Evolutionary conservation across 2,888 invertebrate species (phyloP).

Genomic region (Leptopilina syphax): DNA sequence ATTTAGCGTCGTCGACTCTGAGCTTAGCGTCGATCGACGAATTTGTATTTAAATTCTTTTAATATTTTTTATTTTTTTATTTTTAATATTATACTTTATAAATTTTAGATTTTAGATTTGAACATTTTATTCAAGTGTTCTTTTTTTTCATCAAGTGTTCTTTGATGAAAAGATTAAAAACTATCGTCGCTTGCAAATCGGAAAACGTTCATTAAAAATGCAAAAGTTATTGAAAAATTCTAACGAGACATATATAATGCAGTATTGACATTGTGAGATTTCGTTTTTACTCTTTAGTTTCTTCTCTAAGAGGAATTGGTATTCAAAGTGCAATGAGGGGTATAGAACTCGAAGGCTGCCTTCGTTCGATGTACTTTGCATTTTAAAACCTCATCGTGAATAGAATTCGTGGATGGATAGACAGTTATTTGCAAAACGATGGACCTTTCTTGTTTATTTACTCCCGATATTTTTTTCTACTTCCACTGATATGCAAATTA

Average conservation of each 20-base stretch:
- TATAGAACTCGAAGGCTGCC: slow-evolving; percentile 60
- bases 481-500: not conserved
- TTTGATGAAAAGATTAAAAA: too few relatives aligned
- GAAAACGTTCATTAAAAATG: not conserved
- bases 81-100: too few relatives aligned
- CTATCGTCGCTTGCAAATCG: too few relatives aligned
- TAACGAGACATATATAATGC: not conserved
- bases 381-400: slow-evolving; percentile 58
- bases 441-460: slow-evolving; percentile 22
- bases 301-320: slow-evolving; percentile 47
- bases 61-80: too few relatives aligned
- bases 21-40: too few relatives aligned
- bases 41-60: too few relatives aligned
- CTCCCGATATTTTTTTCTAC: not conserved
- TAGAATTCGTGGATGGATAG: slow-evolving; percentile 24
- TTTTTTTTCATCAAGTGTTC: too few relatives aligned
- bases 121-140: too few relatives aligned
- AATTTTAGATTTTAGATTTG: too few relatives aligned
- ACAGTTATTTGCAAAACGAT: slow-evolving; percentile 19
- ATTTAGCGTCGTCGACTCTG: too few relatives aligned
- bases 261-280: not conserved
- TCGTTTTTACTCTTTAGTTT: slow-evolving; percentile 10
- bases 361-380: slow-evolving; percentile 61
- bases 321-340: slow-evolving; percentile 61
- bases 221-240: not conserved